Conservation (phyloP, 2,797 vertebrate species). For the Garrulus glandarius region DNA sequence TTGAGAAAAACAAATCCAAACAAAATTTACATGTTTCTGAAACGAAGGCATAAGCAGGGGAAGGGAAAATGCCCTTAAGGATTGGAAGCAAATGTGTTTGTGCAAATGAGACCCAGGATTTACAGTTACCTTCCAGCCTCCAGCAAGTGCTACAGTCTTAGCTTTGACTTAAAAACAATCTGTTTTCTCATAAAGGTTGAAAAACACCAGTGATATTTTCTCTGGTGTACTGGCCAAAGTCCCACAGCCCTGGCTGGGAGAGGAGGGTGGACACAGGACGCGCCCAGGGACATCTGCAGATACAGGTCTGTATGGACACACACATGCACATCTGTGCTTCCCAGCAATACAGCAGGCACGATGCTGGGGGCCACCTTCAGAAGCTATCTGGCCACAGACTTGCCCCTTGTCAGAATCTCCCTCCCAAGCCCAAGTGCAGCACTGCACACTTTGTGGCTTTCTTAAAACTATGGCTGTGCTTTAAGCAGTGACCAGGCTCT, state of each 20-base stretch:
- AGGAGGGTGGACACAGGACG: neutral
- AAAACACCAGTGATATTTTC: neutral
- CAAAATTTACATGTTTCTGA: constrained; percentile 16
- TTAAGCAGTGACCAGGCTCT: neutral
- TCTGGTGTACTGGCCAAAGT: neutral
- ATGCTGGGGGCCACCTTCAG: neutral
- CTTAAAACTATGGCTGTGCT: neutral
- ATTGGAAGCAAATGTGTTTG: constrained; percentile 15
- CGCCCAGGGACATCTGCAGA: neutral
- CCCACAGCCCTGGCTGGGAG: neutral
- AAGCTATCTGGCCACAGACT: neutral
- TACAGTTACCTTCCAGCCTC: constrained; percentile 20
- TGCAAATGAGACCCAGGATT: constrained; percentile 44
- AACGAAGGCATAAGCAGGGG: neutral
- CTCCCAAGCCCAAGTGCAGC: neutral
- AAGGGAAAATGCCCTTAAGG: constrained; percentile 25
- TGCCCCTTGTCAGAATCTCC: neutral
- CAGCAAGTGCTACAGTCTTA: neutral
- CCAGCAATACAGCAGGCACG: neutral
- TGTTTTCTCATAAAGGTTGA: constrained; percentile 9
- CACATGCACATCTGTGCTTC: fast-evolving
- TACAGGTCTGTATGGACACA: neutral
- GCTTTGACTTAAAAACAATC: neutral
- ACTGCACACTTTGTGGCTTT: neutral
- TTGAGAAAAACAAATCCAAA: neutral